phyloP scores from a whole-genome alignment of 92 coral and sea anemone species.

The Parazoanthus darwini region DNA sequence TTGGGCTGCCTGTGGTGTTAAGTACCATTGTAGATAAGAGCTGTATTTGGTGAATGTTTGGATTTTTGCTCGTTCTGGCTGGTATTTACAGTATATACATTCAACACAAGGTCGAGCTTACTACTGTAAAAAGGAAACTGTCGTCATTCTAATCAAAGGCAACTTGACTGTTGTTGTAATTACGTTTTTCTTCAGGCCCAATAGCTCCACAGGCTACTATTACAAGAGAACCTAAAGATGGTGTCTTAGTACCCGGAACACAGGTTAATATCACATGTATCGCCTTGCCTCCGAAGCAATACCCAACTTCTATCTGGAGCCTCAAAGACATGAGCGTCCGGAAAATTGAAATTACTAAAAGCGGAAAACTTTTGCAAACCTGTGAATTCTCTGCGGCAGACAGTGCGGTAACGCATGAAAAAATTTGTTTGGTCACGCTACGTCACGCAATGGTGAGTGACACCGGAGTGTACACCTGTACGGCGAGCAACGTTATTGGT shows the following conservation, averaged over 20 bases:
- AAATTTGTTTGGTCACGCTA: conserved; percentile 18
- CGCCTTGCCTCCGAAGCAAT: neutral
- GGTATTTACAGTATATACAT: no score
- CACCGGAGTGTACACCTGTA: conserved; percentile 44
- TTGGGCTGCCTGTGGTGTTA: no score
- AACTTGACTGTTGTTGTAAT: neutral
- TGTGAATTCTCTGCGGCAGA: neutral
- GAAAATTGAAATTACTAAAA: neutral
- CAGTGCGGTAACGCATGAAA: neutral
- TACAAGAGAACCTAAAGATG: neutral
- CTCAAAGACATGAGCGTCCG: neutral
- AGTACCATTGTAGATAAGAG: no score
- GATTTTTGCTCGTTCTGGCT: no score
- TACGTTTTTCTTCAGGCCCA: conserved; percentile 17
- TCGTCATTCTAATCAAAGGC: no score
- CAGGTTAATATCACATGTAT: conserved; percentile 38
- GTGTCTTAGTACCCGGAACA: conserved; percentile 14
- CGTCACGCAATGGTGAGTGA: conserved; percentile 23
- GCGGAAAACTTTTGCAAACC: neutral
- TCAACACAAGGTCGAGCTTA: no score
- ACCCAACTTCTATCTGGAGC: conserved; percentile 35
- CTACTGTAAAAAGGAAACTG: no score
- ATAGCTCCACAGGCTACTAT: conserved; percentile 20
- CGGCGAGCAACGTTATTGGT: neutral
- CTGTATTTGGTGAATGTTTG: no score